A percentile compares a stretch with the other conserved stretches of the same genome.
Evolutionary conservation across 1,140 invertebrate genomes (phyloP).

Genomic region (Zaprionus taronus): DNA sequence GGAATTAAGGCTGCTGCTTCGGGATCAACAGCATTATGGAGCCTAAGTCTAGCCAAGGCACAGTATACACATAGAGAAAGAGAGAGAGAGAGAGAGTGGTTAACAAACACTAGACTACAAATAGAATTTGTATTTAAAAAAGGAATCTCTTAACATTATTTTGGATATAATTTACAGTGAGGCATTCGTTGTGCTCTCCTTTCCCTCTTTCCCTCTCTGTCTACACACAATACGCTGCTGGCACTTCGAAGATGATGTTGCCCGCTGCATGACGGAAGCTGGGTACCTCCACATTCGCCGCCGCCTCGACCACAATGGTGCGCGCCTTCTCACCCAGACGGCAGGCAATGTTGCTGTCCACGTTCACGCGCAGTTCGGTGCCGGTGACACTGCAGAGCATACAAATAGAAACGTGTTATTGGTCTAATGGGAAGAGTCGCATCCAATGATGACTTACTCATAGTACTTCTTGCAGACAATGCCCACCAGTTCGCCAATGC

Average conservation of each 20-base stretch:
- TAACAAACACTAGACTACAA: conserved; percentile 21
- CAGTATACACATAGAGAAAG: conserved; percentile 54
- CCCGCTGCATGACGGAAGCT: conserved; percentile 70
- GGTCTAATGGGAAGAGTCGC: no score
- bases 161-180: conserved; percentile 63
- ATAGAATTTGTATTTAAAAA: conserved; percentile 11
- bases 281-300: conserved; percentile 73
- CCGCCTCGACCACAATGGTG: conserved; percentile 74
- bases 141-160: conserved; percentile 29
- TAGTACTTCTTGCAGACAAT: conserved; percentile 90
- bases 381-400: conserved; percentile 55
- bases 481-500: conserved; percentile 95
- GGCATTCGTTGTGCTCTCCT: background rate
- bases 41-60: conserved; percentile 42
- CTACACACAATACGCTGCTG: conserved; percentile 76
- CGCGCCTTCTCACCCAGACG: conserved; percentile 73
- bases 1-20: background rate
- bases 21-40: background rate
- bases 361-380: conserved; percentile 78
- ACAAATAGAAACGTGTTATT: background rate
- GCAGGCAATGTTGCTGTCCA: conserved; percentile 72
- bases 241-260: conserved; percentile 83
- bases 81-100: conserved; percentile 25
- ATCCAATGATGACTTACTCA: conserved; percentile 87
- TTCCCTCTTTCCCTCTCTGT: no score